phyloP scores from a whole-genome alignment of 2,113 vertebrate genomes.

The Oryctolagus cuniculus region mOryCun1.1 NC_091438.1:127892001-127892500 shows the following conservation, averaged over 20 bases:
- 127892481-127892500: too few species aligned
- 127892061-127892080: neutral
- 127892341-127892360: too few species aligned
- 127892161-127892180: neutral
- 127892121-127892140: conserved; percentile 32
- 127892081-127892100: neutral
- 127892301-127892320: conserved; percentile 44
- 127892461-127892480: too few species aligned
- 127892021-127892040: conserved; percentile 7
- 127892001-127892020: neutral
- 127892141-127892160: conserved; percentile 45
- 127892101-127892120: conserved; percentile 40
- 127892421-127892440: too few species aligned
- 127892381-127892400: too few species aligned
- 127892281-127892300: neutral
- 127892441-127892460: too few species aligned
- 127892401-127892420: too few species aligned
- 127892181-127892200: conserved; percentile 1
- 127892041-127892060: conserved; percentile 19
- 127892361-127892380: too few species aligned
- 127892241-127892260: conserved; percentile 27
- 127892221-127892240: conserved; percentile 28
- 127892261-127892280: neutral
- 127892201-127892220: neutral
- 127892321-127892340: too few species aligned